Evolutionary conservation across 2,888 invertebrate genomes (phyloP).

Genomic region (Arctia plantaginis): DNA sequence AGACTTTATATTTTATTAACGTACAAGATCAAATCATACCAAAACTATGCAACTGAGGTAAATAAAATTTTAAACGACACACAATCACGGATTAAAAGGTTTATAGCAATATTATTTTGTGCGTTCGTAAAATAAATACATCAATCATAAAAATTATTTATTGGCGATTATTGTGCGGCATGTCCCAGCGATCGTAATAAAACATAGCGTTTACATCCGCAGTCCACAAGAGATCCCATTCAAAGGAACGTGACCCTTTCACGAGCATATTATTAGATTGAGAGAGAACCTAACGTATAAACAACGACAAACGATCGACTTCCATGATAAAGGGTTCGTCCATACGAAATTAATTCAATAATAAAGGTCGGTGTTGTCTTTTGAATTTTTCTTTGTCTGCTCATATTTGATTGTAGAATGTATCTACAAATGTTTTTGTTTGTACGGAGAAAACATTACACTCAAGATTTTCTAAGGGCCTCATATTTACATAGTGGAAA

Average conservation of each 20-base stretch:
- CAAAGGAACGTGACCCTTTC: conserved; percentile 68
- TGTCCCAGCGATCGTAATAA: conserved; percentile 62
- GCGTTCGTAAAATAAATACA: conserved; percentile 27
- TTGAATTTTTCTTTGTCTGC: conserved; percentile 59
- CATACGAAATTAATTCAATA: conserved; percentile 79
- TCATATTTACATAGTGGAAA: neutral
- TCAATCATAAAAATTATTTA: conserved; percentile 56
- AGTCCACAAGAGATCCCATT: conserved; percentile 46
- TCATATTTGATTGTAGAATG: conserved; percentile 28
- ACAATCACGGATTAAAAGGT: neutral
- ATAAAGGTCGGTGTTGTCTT: conserved; percentile 70
- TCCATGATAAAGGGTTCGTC: conserved; percentile 67
- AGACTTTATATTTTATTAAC: no score
- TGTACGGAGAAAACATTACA: neutral
- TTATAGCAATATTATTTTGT: neutral
- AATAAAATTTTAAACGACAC: neutral
- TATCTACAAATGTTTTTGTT: conserved; percentile 1
- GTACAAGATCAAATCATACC: neutral
- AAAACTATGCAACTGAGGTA: neutral
- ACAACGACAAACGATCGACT: conserved; percentile 78
- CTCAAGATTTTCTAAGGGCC: neutral
- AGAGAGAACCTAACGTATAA: conserved; percentile 72
- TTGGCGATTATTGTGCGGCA: conserved; percentile 60
- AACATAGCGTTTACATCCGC: conserved; percentile 54
- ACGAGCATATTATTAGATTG: conserved; percentile 75